Base-by-base conservation (phyloP, 2,797 vertebrate genomes). In the Rhyacichthys aspro region DNA sequence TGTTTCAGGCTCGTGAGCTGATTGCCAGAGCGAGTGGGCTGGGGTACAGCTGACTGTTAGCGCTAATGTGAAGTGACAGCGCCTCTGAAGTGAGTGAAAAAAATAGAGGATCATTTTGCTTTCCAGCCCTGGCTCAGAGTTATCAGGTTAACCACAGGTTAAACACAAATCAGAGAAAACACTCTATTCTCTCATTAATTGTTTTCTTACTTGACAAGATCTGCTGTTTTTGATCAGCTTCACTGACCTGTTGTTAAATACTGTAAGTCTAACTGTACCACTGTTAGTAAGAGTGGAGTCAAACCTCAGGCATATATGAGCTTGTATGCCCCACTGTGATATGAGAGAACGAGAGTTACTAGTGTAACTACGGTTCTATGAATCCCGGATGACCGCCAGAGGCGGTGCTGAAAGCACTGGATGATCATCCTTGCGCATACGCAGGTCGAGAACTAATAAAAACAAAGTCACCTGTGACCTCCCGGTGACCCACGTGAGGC, bases 1-100 rank as follows among this genome's bases (percentile, higher is more conserved):
- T 91, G 90, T 90, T 87, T 82, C 65, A 81, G 84, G 68, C 85
- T 78, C 67, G 61, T 41, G 41, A 84, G 81, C 86, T 90, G 89
- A 91, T 90, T 89, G 84, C 86, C 86, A 88, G 84, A 88, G 81
- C 23, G 82, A 78, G 82, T 70, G 65, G 78, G 72, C 84, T 47
- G 54, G 72, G 76, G 66, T 88, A 83, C 80, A 87, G 87, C 85
- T 82, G 86, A 88, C 78, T 85, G 84, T 88, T 86, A 67, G 76
- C 4, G 12, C 76, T 90, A 88, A 89, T 88, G 75, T 50, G 63
- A 88, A 83, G 72, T 83, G 86, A 88, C 85, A 79, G 82, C 69
- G 70, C 74, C 79, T 85, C 79, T 77, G 79, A 66, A 83, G 82
- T 78, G 19, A 8, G 48, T 71, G 72, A 74, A 65, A 71, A 76